These are phyloP conservation scores for Abramis brama DNA, from an alignment of 2,113 vertebrate genomes.

Conservation along the genomic window DNA sequence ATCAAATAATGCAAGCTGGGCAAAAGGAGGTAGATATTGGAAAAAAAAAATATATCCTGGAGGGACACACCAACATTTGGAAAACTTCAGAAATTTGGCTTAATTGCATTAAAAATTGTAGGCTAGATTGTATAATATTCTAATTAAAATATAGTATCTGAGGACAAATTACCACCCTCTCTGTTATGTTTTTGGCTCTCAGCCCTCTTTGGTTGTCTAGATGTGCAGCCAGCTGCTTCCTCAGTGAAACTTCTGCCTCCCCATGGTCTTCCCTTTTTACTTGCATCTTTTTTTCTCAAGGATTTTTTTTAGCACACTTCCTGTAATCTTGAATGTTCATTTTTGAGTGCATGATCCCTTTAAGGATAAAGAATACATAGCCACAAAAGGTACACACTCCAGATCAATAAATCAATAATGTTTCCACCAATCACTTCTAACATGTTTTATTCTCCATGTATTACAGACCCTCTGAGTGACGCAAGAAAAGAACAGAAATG, in stretches of 20 bases:
- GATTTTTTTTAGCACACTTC: background rate
- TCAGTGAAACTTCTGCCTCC: constrained; percentile 31
- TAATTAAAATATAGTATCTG: background rate
- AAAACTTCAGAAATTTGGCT: background rate
- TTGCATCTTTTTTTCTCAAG: background rate
- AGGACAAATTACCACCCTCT: background rate
- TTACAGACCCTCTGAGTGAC: constrained; percentile 4
- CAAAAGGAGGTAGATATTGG: background rate
- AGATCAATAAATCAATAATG: constrained; percentile 36
- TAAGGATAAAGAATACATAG: background rate
- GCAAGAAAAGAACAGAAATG: background rate
- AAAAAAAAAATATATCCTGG: background rate
- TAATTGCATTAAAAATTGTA: background rate
- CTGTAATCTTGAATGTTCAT: background rate
- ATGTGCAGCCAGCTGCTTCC: constrained; percentile 24
- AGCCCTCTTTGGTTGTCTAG: constrained; percentile 33
- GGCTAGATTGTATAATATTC: background rate
- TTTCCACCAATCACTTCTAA: constrained; percentile 7
- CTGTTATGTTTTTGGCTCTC: background rate
- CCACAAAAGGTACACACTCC: background rate
- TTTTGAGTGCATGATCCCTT: background rate
- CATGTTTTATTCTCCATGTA: constrained; percentile 22
- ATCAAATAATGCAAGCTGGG: background rate
- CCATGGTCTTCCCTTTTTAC: background rate
- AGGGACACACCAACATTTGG: background rate